Percentiles rank a stretch among this genome's conserved stretches.
These are phyloP conservation scores for Euspilapteryx auroguttella DNA, from an alignment of 2,888 invertebrate species.

Conservation along the genomic window DNA sequence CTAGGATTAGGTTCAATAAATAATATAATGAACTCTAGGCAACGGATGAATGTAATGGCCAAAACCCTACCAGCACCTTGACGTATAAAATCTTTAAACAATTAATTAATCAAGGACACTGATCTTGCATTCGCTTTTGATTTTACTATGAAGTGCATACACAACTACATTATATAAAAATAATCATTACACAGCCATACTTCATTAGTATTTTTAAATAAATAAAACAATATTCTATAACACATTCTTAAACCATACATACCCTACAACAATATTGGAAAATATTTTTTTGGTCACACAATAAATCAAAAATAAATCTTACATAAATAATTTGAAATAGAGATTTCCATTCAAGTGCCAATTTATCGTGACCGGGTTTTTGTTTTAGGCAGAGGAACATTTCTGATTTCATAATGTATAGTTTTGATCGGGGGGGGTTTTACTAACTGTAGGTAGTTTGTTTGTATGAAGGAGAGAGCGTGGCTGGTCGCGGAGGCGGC, in stretches of 20 bases:
- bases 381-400: slow-evolving; percentile 21
- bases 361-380: slow-evolving; percentile 13
- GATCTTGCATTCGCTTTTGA: too few species aligned
- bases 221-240: slow-evolving; percentile 9
- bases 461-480: slow-evolving; percentile 7
- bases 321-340: slow-evolving; percentile 28
- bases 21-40: too few species aligned
- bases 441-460: slow-evolving; percentile 4
- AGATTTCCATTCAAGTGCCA: slow-evolving; percentile 16
- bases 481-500: neutral
- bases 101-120: too few species aligned
- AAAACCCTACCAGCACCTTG: too few species aligned
- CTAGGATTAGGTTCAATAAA: too few species aligned
- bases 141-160: too few species aligned
- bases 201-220: slow-evolving; percentile 28
- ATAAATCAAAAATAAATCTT: slow-evolving; percentile 16
- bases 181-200: slow-evolving; percentile 54
- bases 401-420: slow-evolving; percentile 12
- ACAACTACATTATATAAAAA: slow-evolving; percentile 17
- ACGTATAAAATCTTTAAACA: too few species aligned
- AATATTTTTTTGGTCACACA: slow-evolving; percentile 2
- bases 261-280: slow-evolving; percentile 16
- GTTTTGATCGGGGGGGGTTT: too few species aligned
- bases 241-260: too few species aligned
- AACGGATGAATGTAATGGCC: too few species aligned